Evolutionary conservation across 1,140 invertebrate species (phyloP), one percentile per base, ranked within the genome.

Genomic region (Hyphantria cunea): DNA sequence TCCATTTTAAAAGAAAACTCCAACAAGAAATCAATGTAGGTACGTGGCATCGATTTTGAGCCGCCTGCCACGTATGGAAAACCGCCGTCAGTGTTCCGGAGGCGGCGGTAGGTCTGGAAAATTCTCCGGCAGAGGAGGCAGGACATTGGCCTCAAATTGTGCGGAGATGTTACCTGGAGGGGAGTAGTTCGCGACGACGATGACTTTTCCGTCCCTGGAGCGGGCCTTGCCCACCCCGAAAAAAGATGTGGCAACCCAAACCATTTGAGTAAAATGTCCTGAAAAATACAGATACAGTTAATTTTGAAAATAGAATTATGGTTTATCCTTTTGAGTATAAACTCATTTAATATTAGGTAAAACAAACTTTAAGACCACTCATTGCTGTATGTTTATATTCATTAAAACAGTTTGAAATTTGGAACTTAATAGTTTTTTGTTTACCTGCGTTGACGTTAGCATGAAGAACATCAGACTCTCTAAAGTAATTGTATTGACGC

Each of bases 201-300:
- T 93, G 6, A 95, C 92, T 74, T 95, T 95, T 9, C 96, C 96
- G 8, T 94, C 94, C 6, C 94, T 89, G 15, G 94, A 95, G 45
- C 94, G 92, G 0, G 96, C 96, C 82, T 96, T 96, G 11, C 96
- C 96, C 3, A 98, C 93, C 0, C 97, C 97, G 75, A 98, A 94
- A 74, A 95, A 93, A 44, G 93, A 93, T 6, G 95, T 96, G 6
- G 91, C 93, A 31, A 94, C 94, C 97, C 97, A 98, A 11, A 98
- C 95, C 79, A 98, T 92, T 91, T 98, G 97, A 0, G 97, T 97
- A 86, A 98, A 98, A 80, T 98, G 96, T 73, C 96, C 96, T 96
- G 82, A 33, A 64, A 48, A 59, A 37, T 0, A 33, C 3, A 37
- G 11, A 37, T 7, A 37, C 2, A 7, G 17, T 25, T 25, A 25